phyloP scores from a whole-genome alignment of 1,140 invertebrate species.

The Ganaspis sp. region DNA sequence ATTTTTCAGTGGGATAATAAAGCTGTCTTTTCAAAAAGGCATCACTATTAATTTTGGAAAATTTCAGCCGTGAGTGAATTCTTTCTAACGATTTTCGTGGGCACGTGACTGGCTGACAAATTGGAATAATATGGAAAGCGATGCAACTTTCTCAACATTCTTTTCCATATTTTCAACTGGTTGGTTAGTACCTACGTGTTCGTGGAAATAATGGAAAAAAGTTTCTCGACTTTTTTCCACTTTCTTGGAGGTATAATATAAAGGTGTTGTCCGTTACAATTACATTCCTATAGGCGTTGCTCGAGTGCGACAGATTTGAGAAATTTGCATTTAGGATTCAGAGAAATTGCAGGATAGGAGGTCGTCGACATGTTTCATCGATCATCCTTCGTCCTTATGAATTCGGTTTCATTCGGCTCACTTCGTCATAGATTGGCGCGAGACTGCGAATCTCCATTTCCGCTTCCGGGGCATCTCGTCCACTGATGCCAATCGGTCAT shows the following conservation, averaged over 20 bases:
- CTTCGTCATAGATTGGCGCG: slow-evolving; percentile 32
- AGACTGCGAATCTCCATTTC: slow-evolving; percentile 47
- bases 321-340: slow-evolving; percentile 21
- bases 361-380: slow-evolving; percentile 43
- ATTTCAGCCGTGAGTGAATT: background rate
- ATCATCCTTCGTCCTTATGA: slow-evolving; percentile 39
- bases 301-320: background rate
- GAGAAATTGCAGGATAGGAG: slow-evolving; percentile 34
- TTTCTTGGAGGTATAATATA: background rate
- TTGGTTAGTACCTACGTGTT: background rate
- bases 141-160: background rate
- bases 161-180: background rate
- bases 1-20: slow-evolving; percentile 12
- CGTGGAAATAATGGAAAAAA: background rate
- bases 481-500: slow-evolving; percentile 22
- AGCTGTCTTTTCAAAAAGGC: background rate
- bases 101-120: slow-evolving; percentile 6
- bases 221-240: background rate
- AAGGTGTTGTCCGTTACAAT: background rate
- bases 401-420: slow-evolving; percentile 36
- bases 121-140: slow-evolving; percentile 12
- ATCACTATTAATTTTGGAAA: background rate
- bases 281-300: background rate
- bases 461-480: slow-evolving; percentile 40
- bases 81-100: background rate